A percentile compares a stretch with the other conserved stretches of the same genome.
phyloP scores from a whole-genome alignment of 2,113 vertebrate genomes.

The Muscicapa adusta region DNA sequence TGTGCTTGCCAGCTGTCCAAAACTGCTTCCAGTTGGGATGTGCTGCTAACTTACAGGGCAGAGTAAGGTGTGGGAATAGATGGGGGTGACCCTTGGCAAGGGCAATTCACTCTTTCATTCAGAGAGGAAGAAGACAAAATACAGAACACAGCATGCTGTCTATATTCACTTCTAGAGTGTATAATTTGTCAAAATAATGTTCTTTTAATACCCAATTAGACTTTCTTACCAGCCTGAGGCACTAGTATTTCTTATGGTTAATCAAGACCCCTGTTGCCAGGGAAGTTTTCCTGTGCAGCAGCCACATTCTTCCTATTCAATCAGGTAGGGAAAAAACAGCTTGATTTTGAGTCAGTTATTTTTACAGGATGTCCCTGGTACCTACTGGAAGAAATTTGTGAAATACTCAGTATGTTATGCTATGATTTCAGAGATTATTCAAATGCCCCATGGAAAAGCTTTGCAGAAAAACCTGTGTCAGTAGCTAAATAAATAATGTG shows the following conservation, averaged over 20 bases:
- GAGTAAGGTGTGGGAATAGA: conserved; percentile 23
- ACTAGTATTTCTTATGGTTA: conserved; percentile 27
- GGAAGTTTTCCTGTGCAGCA: not conserved
- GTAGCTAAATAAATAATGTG: not conserved
- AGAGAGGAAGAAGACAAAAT: not conserved
- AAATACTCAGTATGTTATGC: not conserved
- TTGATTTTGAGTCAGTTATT: not conserved
- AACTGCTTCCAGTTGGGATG: conserved; percentile 20
- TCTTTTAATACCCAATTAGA: conserved; percentile 58
- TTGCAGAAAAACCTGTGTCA: not conserved
- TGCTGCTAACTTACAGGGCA: not conserved
- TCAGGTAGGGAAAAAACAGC: not conserved
- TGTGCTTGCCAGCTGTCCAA: conserved; percentile 62
- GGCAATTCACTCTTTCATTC: conserved; percentile 44
- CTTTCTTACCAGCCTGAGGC: conserved; percentile 29
- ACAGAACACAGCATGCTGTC: conserved; percentile 22
- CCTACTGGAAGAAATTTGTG: not conserved
- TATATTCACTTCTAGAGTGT: conserved; percentile 39
- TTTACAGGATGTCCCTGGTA: not conserved
- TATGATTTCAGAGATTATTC: not conserved
- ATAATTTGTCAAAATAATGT: conserved; percentile 67
- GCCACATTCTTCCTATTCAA: not conserved
- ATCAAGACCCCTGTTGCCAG: not conserved
- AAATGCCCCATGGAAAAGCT: not conserved
- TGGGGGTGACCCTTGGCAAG: conserved; percentile 32